Evolutionary conservation across 53 echinoderm and acorn worm genomes (phyloP).

Genomic region (Holothuria leucospilota): DNA sequence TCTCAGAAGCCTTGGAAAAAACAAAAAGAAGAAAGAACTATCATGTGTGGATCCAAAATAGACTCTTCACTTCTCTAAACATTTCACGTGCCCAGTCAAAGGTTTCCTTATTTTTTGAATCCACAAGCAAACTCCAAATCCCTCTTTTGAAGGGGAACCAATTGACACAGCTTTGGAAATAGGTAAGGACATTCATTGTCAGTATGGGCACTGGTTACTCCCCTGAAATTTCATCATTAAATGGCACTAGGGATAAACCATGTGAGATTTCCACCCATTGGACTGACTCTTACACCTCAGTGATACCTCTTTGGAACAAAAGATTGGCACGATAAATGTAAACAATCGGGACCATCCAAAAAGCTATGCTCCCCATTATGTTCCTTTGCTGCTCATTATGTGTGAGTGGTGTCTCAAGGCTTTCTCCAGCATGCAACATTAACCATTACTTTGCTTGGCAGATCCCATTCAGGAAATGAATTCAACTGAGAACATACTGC

Average conservation of each 20-base stretch:
- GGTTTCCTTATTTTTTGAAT: slow-evolving; percentile 29
- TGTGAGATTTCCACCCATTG: background rate
- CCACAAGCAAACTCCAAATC: background rate
- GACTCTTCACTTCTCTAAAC: slow-evolving; percentile 28
- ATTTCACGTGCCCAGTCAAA: slow-evolving; percentile 7
- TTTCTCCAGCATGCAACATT: slow-evolving; percentile 12
- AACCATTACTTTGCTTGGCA: slow-evolving; percentile 1
- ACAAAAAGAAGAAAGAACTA: slow-evolving; percentile 21
- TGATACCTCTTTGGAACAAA: background rate
- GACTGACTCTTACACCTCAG: background rate
- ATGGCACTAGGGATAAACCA: background rate
- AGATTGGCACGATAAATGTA: slow-evolving; percentile 13
- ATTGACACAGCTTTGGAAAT: slow-evolving; percentile 9
- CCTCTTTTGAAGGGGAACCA: background rate
- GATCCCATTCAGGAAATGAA: background rate
- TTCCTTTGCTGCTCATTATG: background rate
- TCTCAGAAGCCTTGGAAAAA: slow-evolving; percentile 12
- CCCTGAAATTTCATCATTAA: background rate
- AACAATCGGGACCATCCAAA: slow-evolving; percentile 7
- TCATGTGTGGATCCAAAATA: slow-evolving; percentile 36
- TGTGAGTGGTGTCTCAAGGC: slow-evolving; percentile 14
- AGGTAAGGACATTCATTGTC: too few relatives aligned
- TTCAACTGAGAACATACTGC: too few relatives aligned
- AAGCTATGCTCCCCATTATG: slow-evolving; percentile 1
- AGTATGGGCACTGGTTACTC: slow-evolving; percentile 8